Evolutionary conservation across 2,888 invertebrate species (phyloP).

Genomic region (Cyrtodaria siliqua): DNA sequence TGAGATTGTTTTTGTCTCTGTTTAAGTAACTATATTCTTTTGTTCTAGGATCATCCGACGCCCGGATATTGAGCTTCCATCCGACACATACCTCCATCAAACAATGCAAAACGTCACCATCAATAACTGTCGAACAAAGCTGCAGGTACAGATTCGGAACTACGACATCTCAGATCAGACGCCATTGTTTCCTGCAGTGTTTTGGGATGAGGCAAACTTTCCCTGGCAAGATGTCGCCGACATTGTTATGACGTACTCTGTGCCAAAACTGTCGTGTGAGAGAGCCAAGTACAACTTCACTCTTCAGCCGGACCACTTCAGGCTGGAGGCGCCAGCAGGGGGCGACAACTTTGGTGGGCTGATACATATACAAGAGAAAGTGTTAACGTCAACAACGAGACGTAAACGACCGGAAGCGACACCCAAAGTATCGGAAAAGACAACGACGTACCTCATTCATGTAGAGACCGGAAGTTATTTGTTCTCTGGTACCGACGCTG

Average conservation of each 20-base stretch:
- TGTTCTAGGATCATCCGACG: constrained; percentile 43
- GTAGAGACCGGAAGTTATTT: constrained; percentile 60
- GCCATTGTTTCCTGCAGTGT: constrained; percentile 24
- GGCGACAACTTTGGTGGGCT: constrained; percentile 41
- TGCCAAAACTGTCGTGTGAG: constrained; percentile 48
- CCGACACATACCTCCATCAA: constrained; percentile 49
- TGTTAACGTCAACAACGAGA: constrained; percentile 44
- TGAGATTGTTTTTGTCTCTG: no score
- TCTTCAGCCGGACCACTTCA: constrained; percentile 20
- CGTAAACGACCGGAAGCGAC: constrained; percentile 33
- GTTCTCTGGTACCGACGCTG: constrained; percentile 62
- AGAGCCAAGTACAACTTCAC: constrained; percentile 51
- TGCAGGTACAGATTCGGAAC: constrained; percentile 55
- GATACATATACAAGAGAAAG: constrained; percentile 53
- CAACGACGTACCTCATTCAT: constrained; percentile 57
- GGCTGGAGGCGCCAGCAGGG: constrained; percentile 22
- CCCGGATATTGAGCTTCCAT: constrained; percentile 49
- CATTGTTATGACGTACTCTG: constrained; percentile 41
- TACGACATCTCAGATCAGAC: not conserved
- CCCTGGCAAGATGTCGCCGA: constrained; percentile 50
- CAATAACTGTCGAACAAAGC: constrained; percentile 33
- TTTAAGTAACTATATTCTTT: no score
- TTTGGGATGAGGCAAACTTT: constrained; percentile 49
- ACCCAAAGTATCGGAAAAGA: constrained; percentile 17
- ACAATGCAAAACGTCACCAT: constrained; percentile 32